phyloP scores from a whole-genome alignment of 2,888 invertebrate species.

The Acanthacorydalis orientalis region DNA sequence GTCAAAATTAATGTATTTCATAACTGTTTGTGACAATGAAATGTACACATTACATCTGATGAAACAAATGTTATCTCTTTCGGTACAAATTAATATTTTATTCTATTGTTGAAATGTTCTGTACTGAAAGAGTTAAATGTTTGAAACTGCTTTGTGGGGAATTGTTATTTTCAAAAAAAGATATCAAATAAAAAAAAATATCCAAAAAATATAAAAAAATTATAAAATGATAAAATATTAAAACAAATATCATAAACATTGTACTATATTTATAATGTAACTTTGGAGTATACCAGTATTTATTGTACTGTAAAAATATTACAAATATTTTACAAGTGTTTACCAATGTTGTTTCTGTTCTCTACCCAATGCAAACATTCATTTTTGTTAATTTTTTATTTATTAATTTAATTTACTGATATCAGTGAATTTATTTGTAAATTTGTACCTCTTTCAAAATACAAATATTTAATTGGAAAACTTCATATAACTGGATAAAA shows the following conservation, averaged over 20 bases:
- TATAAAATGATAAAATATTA: constrained; percentile 16
- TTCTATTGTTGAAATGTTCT: neutral
- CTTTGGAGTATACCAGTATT: constrained; percentile 36
- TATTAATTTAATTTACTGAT: too few relatives aligned
- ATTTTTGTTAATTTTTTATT: too few relatives aligned
- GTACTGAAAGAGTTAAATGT: constrained; percentile 27
- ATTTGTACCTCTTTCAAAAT: too few relatives aligned
- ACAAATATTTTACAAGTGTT: constrained; percentile 8
- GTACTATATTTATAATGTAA: constrained; percentile 35
- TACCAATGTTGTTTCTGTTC: constrained; percentile 1
- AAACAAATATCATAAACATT: constrained; percentile 28
- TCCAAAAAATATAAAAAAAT: constrained; percentile 29
- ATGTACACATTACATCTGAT: neutral
- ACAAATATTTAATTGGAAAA: too few relatives aligned
- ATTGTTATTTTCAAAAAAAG: constrained; percentile 30
- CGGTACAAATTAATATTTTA: constrained; percentile 1
- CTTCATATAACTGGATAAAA: too few relatives aligned
- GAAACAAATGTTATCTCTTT: neutral
- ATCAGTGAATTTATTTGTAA: too few relatives aligned
- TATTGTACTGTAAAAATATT: constrained; percentile 30
- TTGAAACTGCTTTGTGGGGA: constrained; percentile 34
- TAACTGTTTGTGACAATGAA: neutral
- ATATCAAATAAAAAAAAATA: constrained; percentile 24
- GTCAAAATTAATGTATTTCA: constrained; percentile 2
- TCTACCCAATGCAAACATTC: neutral